phyloP scores from a whole-genome alignment of 2,888 invertebrate genomes.

The Drosophila infuscata region DNA sequence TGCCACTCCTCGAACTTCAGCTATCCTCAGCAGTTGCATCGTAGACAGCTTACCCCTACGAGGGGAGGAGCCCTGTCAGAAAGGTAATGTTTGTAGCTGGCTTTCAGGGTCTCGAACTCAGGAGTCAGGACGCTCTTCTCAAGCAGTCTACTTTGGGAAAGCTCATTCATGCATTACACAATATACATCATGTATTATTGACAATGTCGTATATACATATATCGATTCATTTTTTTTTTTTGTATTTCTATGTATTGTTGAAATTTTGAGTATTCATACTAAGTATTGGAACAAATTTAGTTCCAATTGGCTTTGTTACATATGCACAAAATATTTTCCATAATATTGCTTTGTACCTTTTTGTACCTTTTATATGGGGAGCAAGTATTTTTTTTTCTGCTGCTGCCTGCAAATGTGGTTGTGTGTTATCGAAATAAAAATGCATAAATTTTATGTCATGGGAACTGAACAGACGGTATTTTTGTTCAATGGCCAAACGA shows the following conservation, averaged over 20 bases:
- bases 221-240: neutral
- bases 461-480: constrained; percentile 70
- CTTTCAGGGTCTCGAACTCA: constrained; percentile 10
- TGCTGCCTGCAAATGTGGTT: neutral
- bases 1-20: neutral
- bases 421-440: constrained; percentile 59
- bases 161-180: constrained; percentile 41
- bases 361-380: constrained; percentile 15
- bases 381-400: neutral
- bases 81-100: constrained; percentile 8
- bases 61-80: neutral
- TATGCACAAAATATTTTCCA: constrained; percentile 57
- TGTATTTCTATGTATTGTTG: constrained; percentile 11
- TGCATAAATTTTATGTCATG: constrained; percentile 73
- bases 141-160: neutral
- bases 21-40: constrained; percentile 43
- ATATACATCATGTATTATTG: constrained; percentile 16
- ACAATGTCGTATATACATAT: constrained; percentile 7
- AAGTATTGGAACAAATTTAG: constrained; percentile 37
- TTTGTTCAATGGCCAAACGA: constrained; percentile 30
- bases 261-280: constrained; percentile 34
- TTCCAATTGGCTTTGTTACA: constrained; percentile 64
- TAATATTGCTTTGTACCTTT: constrained; percentile 60
- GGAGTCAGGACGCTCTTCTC: neutral
- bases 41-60: constrained; percentile 38